Percentiles rank a stretch among this genome's conserved stretches.
Evolutionary conservation across 1,140 invertebrate genomes (phyloP).

Genomic region (Bombyx mandarina): DNA sequence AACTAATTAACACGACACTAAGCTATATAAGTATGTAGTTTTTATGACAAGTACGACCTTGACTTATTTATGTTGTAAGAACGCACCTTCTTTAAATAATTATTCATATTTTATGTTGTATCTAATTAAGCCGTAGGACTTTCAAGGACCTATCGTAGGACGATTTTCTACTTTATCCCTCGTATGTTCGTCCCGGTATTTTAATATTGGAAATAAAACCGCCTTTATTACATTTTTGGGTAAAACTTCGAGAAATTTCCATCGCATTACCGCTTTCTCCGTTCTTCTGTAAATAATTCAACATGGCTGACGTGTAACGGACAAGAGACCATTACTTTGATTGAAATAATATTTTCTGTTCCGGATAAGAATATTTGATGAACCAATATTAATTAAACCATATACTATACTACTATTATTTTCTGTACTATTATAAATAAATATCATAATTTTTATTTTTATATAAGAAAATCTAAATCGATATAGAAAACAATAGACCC

Average conservation of each 20-base stretch:
- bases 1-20: too few species aligned
- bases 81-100: too few species aligned
- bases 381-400: background rate
- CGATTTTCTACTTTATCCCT: conserved; percentile 12
- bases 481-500: background rate
- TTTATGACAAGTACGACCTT: too few species aligned
- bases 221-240: conserved; percentile 23
- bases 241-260: conserved; percentile 24
- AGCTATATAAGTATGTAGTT: too few species aligned
- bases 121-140: too few species aligned
- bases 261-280: conserved; percentile 20
- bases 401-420: background rate
- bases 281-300: conserved; percentile 27
- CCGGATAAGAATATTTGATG: conserved; percentile 1
- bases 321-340: conserved; percentile 23
- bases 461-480: background rate
- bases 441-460: background rate
- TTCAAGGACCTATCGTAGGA: conserved; percentile 13
- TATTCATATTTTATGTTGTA: too few species aligned
- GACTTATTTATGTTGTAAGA: too few species aligned
- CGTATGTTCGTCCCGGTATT: conserved; percentile 15
- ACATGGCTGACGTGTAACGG: conserved; percentile 18
- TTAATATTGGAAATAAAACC: conserved; percentile 23
- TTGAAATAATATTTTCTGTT: conserved; percentile 23
- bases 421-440: background rate